These are phyloP conservation scores for Apomyelois bistriatella DNA, from an alignment of 2,888 invertebrate genomes.

Conservation along the genomic window DNA sequence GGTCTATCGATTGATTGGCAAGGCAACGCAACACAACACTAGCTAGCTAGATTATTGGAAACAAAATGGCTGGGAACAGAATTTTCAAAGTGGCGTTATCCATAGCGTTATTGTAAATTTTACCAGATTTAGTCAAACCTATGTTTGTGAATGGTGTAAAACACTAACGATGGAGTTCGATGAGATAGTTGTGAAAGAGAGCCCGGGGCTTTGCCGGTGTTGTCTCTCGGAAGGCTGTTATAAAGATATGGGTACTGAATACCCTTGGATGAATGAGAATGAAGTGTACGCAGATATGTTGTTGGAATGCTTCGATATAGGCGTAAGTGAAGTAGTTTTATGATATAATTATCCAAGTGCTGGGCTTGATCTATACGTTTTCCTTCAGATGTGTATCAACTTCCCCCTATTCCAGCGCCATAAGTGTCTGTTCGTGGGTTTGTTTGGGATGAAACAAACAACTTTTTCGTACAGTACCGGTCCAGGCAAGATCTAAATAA, in stretches of 20 bases:
- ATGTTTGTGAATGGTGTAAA: conserved; percentile 20
- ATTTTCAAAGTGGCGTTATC: not conserved
- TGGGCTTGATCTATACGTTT: too few relatives aligned
- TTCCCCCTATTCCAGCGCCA: too few relatives aligned
- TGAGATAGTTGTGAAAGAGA: conserved; percentile 66
- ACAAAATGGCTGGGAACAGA: not conserved
- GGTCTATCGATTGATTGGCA: too few relatives aligned
- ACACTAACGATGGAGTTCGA: conserved; percentile 61
- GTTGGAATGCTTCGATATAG: conserved; percentile 71
- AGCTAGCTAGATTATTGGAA: too few relatives aligned
- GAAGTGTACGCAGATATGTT: conserved; percentile 75
- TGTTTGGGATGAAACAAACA: too few relatives aligned
- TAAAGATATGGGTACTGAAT: conserved; percentile 64
- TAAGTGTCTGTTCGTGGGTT: too few relatives aligned
- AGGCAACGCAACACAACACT: too few relatives aligned
- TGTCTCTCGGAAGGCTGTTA: conserved; percentile 73
- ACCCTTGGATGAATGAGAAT: conserved; percentile 68
- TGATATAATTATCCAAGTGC: not conserved
- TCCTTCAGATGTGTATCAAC: too few relatives aligned
- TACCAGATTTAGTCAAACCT: not conserved
- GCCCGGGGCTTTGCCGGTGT: conserved; percentile 72
- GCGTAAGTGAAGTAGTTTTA: conserved; percentile 67
- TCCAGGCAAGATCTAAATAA: too few relatives aligned
- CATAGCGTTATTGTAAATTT: not conserved
- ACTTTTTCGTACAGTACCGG: too few relatives aligned